These are phyloP conservation scores for Eremobia ochroleuca DNA, from an alignment of 2,888 invertebrate genomes.

Conservation along the genomic window DNA sequence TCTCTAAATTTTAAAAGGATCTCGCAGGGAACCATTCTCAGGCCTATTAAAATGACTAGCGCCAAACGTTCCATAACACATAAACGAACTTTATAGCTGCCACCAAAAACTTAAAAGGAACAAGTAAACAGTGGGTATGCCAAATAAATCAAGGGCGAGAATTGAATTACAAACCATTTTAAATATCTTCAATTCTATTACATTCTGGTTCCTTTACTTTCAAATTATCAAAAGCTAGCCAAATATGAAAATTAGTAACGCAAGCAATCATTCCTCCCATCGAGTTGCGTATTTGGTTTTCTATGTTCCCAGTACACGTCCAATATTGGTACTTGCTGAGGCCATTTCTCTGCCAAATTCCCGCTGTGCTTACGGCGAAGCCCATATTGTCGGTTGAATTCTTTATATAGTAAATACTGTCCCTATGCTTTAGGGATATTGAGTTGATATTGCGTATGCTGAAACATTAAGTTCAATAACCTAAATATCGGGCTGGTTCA, in stretches of 20 bases:
- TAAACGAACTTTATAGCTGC: background rate
- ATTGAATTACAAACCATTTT: conserved; percentile 7
- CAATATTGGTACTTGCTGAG: conserved; percentile 70
- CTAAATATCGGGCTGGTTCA: background rate
- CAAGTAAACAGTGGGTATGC: background rate
- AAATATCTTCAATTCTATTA: conserved; percentile 28
- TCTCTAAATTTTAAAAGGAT: background rate
- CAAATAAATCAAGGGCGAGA: background rate
- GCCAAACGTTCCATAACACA: background rate
- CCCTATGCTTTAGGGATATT: conserved; percentile 77
- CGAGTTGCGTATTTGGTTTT: conserved; percentile 64
- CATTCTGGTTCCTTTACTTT: conserved; percentile 82
- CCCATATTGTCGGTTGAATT: conserved; percentile 72
- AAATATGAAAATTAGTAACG: conserved; percentile 74
- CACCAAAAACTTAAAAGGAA: background rate
- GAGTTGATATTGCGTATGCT: conserved; percentile 79
- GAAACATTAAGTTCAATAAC: conserved; percentile 2
- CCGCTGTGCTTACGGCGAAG: conserved; percentile 81
- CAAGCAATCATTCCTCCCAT: conserved; percentile 77
- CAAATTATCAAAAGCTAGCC: conserved; percentile 80
- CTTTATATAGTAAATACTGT: conserved; percentile 71
- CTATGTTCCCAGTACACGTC: conserved; percentile 76
- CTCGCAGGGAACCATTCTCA: background rate
- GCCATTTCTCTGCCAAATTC: conserved; percentile 76
- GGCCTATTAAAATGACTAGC: background rate